Conservation (phyloP, 2,888 invertebrate genomes). For the Chloroclystis v-ata region DNA sequence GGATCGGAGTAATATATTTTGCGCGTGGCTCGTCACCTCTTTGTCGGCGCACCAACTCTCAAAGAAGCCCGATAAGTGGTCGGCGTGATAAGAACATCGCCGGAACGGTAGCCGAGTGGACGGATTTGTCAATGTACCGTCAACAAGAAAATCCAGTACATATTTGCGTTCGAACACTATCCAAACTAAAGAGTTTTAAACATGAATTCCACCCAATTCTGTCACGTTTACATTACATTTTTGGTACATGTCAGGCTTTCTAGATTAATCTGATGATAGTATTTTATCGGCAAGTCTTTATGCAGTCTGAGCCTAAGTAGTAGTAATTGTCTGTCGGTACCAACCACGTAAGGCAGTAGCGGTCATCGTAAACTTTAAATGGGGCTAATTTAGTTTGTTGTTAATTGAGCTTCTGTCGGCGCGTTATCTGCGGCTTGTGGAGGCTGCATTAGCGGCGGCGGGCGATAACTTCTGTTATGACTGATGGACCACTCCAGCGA, state of each 20-base stretch:
- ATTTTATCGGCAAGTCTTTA: not conserved
- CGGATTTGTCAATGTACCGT: conserved; percentile 71
- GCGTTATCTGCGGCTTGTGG: conserved; percentile 62
- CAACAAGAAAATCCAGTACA: conserved; percentile 43
- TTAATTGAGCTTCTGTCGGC: conserved; percentile 73
- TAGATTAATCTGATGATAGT: not conserved
- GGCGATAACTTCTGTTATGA: conserved; percentile 48
- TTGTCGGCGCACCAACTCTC: conserved; percentile 60
- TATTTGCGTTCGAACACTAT: conserved; percentile 24
- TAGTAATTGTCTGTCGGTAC: conserved; percentile 46
- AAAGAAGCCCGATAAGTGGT: conserved; percentile 63
- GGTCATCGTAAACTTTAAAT: conserved; percentile 75
- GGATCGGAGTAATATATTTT: conserved; percentile 43
- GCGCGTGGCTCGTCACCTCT: conserved; percentile 65
- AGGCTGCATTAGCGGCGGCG: conserved; percentile 60
- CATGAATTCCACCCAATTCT: too few relatives aligned
- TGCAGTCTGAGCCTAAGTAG: not conserved
- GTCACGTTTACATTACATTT: too few relatives aligned
- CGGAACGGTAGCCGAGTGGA: conserved; percentile 66
- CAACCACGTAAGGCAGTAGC: conserved; percentile 74
- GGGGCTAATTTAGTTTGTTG: conserved; percentile 75
- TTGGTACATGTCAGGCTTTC: not conserved
- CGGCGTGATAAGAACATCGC: conserved; percentile 55
- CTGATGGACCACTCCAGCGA: conserved; percentile 38
- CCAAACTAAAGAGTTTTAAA: conserved; percentile 23